Evolutionary conservation across 1,140 invertebrate genomes (phyloP).

Genomic region (Eriosoma lanigerum): DNA sequence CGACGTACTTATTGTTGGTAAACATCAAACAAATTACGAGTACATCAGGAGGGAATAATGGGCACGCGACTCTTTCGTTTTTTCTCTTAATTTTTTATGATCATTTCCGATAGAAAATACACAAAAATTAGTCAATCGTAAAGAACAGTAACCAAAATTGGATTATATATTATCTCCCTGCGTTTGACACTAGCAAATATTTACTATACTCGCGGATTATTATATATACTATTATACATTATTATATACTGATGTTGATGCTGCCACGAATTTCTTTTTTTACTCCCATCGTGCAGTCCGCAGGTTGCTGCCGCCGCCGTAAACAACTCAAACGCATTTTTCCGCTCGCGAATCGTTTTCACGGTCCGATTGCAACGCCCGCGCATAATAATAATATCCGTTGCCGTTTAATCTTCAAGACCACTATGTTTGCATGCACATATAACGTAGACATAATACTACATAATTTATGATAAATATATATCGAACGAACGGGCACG

Average conservation of each 20-base stretch:
- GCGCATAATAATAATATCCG: neutral
- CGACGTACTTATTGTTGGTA: neutral
- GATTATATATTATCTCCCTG: neutral
- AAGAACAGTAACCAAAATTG: constrained; percentile 21
- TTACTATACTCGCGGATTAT: constrained; percentile 4
- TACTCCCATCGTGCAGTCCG: neutral
- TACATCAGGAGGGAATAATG: too few relatives aligned
- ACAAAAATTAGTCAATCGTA: constrained; percentile 46
- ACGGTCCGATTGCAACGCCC: neutral
- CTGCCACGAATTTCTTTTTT: too few relatives aligned
- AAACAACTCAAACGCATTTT: constrained; percentile 50
- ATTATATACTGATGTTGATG: too few relatives aligned
- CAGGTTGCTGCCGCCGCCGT: neutral
- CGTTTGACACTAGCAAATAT: constrained; percentile 48
- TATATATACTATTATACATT: too few relatives aligned
- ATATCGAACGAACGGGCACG: too few relatives aligned
- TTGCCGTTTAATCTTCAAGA: neutral
- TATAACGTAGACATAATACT: too few relatives aligned
- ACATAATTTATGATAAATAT: too few relatives aligned
- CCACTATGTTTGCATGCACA: neutral
- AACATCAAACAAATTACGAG: neutral
- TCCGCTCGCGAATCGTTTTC: neutral
- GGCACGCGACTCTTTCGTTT: constrained; percentile 1
- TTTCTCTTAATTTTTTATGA: neutral
- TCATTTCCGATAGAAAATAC: constrained; percentile 12